phyloP scores from a whole-genome alignment of 2,797 vertebrate genomes.

The Chelonia mydas region DNA sequence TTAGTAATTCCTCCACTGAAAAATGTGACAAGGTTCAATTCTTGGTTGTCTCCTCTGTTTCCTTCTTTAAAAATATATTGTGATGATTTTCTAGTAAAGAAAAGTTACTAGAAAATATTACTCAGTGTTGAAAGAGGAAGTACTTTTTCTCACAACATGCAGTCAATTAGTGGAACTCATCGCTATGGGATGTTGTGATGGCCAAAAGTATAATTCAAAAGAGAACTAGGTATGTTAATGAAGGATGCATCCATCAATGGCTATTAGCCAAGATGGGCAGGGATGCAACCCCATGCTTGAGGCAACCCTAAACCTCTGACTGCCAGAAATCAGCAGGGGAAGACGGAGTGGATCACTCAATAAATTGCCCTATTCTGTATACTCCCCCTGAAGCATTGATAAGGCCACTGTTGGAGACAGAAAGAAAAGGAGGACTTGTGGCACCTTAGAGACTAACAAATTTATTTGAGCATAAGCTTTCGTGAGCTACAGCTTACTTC shows the following conservation, averaged over 20 bases:
- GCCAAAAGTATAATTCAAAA: neutral
- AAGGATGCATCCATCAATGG: neutral
- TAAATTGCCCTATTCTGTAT: too few relatives aligned
- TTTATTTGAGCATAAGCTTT: too few relatives aligned
- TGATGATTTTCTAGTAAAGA: constrained; percentile 10
- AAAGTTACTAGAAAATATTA: neutral
- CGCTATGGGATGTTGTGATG: neutral
- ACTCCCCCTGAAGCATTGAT: too few relatives aligned
- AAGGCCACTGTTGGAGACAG: neutral
- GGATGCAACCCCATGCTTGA: neutral
- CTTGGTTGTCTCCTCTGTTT: neutral
- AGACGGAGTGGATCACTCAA: neutral
- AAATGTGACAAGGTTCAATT: neutral
- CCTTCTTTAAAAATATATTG: neutral
- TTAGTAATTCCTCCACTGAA: neutral
- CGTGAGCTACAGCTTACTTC: too few relatives aligned
- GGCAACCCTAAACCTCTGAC: neutral
- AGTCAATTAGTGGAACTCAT: neutral
- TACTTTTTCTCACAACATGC: neutral
- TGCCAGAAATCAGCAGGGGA: neutral
- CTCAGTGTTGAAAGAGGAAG: neutral
- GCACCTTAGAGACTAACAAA: too few relatives aligned
- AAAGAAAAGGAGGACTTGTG: too few relatives aligned
- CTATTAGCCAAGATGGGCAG: neutral
- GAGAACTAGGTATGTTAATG: neutral